Conservation (phyloP, 2,113 vertebrate species). For the Heloderma charlesbogerti region DNA sequence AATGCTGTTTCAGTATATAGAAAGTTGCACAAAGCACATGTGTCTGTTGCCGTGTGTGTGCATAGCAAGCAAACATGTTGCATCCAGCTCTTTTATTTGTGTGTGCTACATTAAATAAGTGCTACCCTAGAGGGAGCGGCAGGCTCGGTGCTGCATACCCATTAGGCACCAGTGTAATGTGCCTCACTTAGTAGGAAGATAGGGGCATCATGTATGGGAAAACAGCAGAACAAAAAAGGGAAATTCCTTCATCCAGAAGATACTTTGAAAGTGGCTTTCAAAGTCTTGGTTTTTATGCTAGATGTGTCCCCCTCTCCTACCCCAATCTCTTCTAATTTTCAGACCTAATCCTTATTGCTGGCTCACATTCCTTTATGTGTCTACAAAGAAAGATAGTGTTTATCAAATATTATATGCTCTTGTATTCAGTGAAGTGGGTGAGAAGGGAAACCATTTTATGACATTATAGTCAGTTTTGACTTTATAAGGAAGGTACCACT, state of each 20-base stretch:
- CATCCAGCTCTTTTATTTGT: background rate
- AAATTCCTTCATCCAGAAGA: fast-evolving
- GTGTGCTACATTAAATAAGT: background rate
- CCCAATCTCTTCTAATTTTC: background rate
- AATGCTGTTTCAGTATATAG: background rate
- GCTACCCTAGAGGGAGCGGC: background rate
- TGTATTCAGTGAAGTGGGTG: background rate
- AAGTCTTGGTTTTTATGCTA: background rate
- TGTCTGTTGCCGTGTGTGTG: background rate
- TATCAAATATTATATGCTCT: background rate
- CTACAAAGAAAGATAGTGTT: background rate
- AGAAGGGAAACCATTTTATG: background rate
- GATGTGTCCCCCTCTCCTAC: background rate
- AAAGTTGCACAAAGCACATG: background rate
- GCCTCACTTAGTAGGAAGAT: fast-evolving
- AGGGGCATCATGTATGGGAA: fast-evolving
- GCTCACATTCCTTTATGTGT: fast-evolving
- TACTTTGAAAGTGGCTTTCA: background rate
- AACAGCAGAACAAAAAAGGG: fast-evolving
- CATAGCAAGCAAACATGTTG: background rate
- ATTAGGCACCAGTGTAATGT: no score
- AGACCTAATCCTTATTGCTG: background rate
- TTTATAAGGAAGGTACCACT: slow-evolving; percentile 8
- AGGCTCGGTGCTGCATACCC: fast-evolving
- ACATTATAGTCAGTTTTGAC: slow-evolving; percentile 29